phyloP scores from a whole-genome alignment of 2,113 vertebrate species.

The Apeltes quadracus region DNA sequence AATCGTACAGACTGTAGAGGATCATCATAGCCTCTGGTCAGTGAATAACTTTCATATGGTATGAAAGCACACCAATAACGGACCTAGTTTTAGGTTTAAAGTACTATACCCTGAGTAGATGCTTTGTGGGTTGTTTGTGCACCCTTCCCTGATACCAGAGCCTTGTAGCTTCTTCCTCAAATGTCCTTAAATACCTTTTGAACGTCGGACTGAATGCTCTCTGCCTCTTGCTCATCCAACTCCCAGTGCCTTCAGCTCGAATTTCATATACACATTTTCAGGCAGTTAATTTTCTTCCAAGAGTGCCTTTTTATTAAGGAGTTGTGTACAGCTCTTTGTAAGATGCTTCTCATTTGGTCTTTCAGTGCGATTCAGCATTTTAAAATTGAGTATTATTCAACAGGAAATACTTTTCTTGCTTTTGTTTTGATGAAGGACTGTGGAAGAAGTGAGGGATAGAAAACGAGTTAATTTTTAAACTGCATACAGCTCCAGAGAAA shows the following conservation, averaged over 20 bases:
- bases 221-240: slow-evolving; percentile 62
- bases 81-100: slow-evolving; percentile 16
- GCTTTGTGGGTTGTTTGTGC: slow-evolving; percentile 34
- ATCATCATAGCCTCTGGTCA: slow-evolving; percentile 31
- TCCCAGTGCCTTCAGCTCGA: slow-evolving; percentile 55
- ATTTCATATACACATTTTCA: slow-evolving; percentile 59
- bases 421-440: slow-evolving; percentile 39
- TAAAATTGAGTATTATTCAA: slow-evolving; percentile 57
- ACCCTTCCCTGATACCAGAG: slow-evolving; percentile 40
- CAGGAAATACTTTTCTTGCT: slow-evolving; percentile 27
- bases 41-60: slow-evolving; percentile 33
- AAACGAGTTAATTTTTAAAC: slow-evolving; percentile 52
- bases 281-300: slow-evolving; percentile 49
- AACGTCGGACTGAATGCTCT: slow-evolving; percentile 34
- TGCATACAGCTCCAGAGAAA: slow-evolving; percentile 22
- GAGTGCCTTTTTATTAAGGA: slow-evolving; percentile 62
- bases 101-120: slow-evolving; percentile 35
- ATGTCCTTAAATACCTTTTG: slow-evolving; percentile 59
- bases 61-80: slow-evolving; percentile 4
- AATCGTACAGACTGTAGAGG: slow-evolving; percentile 15
- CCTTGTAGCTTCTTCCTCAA: slow-evolving; percentile 42
- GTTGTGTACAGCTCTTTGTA: slow-evolving; percentile 42
- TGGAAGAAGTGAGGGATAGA: slow-evolving; percentile 49
- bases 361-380: slow-evolving; percentile 49
- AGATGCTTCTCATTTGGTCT: slow-evolving; percentile 62